A percentile compares a stretch with the other conserved stretches of the same genome.
Evolutionary conservation across 2,113 vertebrate genomes (phyloP).

Genomic region (Setophaga coronata): DNA sequence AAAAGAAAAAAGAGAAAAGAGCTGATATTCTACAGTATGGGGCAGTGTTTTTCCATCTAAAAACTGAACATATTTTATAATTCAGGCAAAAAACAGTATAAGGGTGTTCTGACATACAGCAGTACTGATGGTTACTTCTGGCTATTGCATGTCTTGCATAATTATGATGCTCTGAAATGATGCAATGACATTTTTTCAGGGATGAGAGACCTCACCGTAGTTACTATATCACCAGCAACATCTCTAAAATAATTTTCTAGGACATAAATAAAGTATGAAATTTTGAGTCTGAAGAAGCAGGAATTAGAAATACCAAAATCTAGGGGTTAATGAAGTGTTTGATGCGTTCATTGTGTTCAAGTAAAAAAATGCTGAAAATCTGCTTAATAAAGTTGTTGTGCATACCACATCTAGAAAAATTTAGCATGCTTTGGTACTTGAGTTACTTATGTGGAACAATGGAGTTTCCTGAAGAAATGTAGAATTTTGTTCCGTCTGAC

Average conservation of each 20-base stretch:
- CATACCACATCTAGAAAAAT: not conserved
- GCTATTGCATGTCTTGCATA: accelerated
- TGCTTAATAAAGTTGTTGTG: not conserved
- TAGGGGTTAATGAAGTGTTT: not conserved
- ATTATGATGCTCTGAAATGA: not conserved
- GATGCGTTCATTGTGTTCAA: not conserved
- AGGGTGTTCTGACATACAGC: not conserved
- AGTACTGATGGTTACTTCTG: not conserved
- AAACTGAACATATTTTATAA: not conserved
- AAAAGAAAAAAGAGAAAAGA: not conserved
- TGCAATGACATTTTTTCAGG: not conserved
- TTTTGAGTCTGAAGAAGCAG: not conserved
- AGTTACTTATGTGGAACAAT: not conserved
- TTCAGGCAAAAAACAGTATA: not conserved
- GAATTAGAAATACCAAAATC: not conserved
- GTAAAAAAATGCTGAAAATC: not conserved
- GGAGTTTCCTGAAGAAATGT: not conserved
- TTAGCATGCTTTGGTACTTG: not conserved
- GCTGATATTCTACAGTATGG: not conserved
- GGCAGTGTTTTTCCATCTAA: not conserved
- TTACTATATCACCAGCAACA: not conserved
- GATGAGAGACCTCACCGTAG: not conserved
- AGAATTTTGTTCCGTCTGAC: not conserved
- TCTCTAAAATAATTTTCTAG: not conserved
- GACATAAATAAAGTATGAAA: not conserved